Base-by-base conservation (phyloP, 1,140 invertebrate species). In the Microplitis demolitor region DNA sequence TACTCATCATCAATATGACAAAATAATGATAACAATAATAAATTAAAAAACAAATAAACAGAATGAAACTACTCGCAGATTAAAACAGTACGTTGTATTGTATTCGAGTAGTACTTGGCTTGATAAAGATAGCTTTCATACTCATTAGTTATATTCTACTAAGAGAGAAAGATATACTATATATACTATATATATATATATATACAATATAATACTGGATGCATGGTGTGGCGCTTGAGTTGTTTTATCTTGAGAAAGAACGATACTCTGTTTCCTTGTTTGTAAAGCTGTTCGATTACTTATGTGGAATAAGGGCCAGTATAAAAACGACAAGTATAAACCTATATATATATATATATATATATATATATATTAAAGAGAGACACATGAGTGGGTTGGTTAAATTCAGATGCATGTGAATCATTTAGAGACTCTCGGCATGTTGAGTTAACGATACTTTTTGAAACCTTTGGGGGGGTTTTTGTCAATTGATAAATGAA, bases 261-360 rank as follows among this genome's bases (percentile, higher is more conserved):
- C 16, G 60, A 76, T 58, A 39, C 69, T 73, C 69, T 67, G 74
- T 76, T 76, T 76, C 69, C 69, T 73, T 73, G 68, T 74, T 64
- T 51, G 66, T 68, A 35, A 66, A 72, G 66, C 62, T 75, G 71
- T 58, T 71, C 34, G 68, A 61, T 66, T 56, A 73, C 71, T 76
- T 76, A 76, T 73, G 73, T 67, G 71, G 74, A 63, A 73, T 73
- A 76, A 73, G 72, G 74, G 71, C 69, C 70, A 24, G 24, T 24
- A 69, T 63, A 45, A 39, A 54, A 66, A 37, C 37, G 5, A 54
- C 16, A 54, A 9, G 13, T 50, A 11, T 54, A 54, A n/a, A 13
- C 37, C n/a, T 58, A 53, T 71, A 35, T 70, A 67, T 70, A 70
- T 61, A 69, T 58, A 53, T 71, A 35, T 70, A 67, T 70, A 70